These are phyloP conservation scores for Anas platyrhynchos DNA, from an alignment of 2,113 vertebrate species.

Conservation along the genomic window DNA sequence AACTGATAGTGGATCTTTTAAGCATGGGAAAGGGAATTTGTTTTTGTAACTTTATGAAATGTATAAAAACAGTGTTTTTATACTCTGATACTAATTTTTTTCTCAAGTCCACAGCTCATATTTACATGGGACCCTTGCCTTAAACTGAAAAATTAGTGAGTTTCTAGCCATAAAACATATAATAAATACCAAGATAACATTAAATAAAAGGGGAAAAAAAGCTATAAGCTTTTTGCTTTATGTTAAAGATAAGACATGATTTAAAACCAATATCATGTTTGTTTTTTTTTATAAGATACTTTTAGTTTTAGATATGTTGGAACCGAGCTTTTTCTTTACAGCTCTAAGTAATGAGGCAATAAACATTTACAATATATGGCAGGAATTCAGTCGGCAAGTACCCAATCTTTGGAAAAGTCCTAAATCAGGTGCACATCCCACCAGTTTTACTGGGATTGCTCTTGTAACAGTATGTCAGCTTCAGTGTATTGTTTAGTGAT, in stretches of 20 bases:
- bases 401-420: not conserved
- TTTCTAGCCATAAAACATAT: not conserved
- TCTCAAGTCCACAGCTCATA: not conserved
- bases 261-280: not conserved
- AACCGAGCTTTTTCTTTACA: not conserved
- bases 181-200: not conserved
- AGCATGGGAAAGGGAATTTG: not conserved
- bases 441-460: slow-evolving; percentile 11
- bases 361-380: slow-evolving; percentile 16
- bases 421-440: slow-evolving; percentile 23
- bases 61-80: not conserved
- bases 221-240: not conserved
- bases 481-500: not conserved
- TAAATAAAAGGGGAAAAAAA: not conserved
- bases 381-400: not conserved
- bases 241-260: not conserved
- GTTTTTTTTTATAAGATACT: not conserved
- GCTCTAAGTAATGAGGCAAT: slow-evolving; percentile 9
- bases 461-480: not conserved
- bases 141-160: not conserved
- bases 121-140: not conserved
- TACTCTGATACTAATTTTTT: not conserved
- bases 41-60: not conserved
- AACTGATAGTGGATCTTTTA: not conserved
- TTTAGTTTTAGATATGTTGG: not conserved